A percentile compares a stretch with the other conserved stretches of the same genome.
Conservation (phyloP, 1,140 invertebrate species). For the Archegozetes longisetosus region DNA sequence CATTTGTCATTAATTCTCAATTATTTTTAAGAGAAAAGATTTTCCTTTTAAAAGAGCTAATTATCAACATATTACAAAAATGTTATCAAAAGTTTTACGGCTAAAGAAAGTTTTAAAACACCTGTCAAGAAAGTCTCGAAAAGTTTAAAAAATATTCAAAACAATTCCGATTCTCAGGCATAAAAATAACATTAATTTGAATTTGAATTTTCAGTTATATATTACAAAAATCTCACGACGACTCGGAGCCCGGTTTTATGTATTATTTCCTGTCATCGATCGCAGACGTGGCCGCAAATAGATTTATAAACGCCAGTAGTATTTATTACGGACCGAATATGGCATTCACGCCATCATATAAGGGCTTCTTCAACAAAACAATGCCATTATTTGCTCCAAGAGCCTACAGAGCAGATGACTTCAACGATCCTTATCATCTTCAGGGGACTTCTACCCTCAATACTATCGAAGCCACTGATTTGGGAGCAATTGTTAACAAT, state of each 20-base stretch:
- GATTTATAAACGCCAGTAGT: constrained; percentile 76
- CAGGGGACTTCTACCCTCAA: constrained; percentile 80
- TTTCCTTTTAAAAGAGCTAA: too few relatives aligned
- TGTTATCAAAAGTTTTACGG: too few relatives aligned
- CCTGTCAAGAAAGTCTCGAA: too few relatives aligned
- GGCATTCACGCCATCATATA: constrained; percentile 83
- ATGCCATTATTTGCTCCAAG: constrained; percentile 85
- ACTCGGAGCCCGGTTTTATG: constrained; percentile 93
- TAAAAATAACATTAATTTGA: too few relatives aligned
- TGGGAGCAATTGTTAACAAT: constrained; percentile 58
- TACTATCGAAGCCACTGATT: constrained; percentile 46
- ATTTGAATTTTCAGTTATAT: constrained; percentile 67
- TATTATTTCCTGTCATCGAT: constrained; percentile 90
- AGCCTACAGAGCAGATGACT: constrained; percentile 67
- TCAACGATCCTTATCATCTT: constrained; percentile 81
- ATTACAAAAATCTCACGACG: constrained; percentile 64
- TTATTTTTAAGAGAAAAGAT: too few relatives aligned
- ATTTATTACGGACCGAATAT: constrained; percentile 88
- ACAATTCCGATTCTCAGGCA: not conserved
- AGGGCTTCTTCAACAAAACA: constrained; percentile 92
- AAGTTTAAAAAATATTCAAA: not conserved
- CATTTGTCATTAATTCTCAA: too few relatives aligned
- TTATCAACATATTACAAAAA: too few relatives aligned
- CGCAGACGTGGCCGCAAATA: constrained; percentile 83
- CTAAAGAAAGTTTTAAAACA: too few relatives aligned